phyloP scores from a whole-genome alignment of 2,888 invertebrate genomes.

The Dynastes tityus region DNA sequence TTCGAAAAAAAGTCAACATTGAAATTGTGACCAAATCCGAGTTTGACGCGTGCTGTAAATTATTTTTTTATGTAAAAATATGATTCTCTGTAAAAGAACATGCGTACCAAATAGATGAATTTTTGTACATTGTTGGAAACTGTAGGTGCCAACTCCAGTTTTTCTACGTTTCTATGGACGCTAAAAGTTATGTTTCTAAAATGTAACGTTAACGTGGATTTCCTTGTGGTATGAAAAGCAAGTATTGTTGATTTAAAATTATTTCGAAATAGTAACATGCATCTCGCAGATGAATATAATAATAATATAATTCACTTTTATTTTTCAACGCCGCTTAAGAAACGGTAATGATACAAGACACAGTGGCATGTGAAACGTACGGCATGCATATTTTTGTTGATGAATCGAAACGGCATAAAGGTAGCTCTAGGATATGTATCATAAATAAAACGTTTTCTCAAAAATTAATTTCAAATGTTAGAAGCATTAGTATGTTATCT shows the following conservation, averaged over 20 bases:
- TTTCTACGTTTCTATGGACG: too few relatives aligned
- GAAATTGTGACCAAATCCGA: too few relatives aligned
- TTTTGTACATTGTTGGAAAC: too few relatives aligned
- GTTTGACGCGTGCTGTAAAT: too few relatives aligned
- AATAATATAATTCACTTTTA: background rate
- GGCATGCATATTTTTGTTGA: conserved; percentile 30
- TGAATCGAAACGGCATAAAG: conserved; percentile 10
- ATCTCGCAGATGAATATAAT: background rate
- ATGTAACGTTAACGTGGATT: background rate
- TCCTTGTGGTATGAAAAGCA: background rate
- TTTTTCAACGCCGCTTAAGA: background rate
- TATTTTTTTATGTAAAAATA: too few relatives aligned
- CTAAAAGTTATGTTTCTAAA: too few relatives aligned
- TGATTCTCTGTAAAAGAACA: too few relatives aligned
- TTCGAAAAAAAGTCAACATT: too few relatives aligned
- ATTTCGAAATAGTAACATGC: background rate
- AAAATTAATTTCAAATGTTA: conserved; percentile 24
- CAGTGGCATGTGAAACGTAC: conserved; percentile 15
- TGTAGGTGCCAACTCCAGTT: too few relatives aligned
- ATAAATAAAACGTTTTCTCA: conserved; percentile 1
- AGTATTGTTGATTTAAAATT: background rate
- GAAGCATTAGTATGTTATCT: conserved; percentile 43
- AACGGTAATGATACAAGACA: background rate
- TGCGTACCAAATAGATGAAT: too few relatives aligned
- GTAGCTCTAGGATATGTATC: background rate